Percentiles rank a stretch among this genome's conserved stretches.
Conservation (phyloP, 2,888 invertebrate genomes). For the Glomeris marginata region DNA sequence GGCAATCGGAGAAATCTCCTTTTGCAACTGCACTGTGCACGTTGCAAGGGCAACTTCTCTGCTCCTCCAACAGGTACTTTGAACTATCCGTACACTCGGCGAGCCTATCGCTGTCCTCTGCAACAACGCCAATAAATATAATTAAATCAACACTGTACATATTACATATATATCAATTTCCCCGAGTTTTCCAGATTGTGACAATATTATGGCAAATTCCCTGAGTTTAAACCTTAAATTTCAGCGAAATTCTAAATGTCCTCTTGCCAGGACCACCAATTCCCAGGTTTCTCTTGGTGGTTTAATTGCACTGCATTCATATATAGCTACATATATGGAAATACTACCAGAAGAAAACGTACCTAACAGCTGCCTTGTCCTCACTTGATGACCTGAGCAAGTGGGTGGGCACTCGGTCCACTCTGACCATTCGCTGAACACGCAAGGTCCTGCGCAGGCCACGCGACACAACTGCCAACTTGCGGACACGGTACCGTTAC, state of each 20-base stretch:
- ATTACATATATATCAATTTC: background rate
- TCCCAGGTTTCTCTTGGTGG: too few relatives aligned
- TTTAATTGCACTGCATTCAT: too few relatives aligned
- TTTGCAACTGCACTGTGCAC: conserved; percentile 13
- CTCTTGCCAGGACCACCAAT: too few relatives aligned
- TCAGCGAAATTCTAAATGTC: too few relatives aligned
- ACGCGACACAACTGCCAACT: conserved; percentile 18
- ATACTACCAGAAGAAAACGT: conserved; percentile 7
- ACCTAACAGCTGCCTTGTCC: conserved; percentile 26
- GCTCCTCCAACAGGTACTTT: conserved; percentile 11
- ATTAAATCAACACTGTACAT: too few relatives aligned
- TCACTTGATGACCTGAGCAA: conserved; percentile 24
- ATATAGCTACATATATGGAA: too few relatives aligned
- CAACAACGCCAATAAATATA: background rate
- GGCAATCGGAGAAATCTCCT: conserved; percentile 15
- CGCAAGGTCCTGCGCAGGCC: conserved; percentile 30
- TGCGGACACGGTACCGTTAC: conserved; percentile 7
- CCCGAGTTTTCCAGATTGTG: too few relatives aligned
- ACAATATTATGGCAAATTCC: too few relatives aligned
- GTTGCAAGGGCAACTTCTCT: conserved; percentile 14
- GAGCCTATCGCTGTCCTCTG: conserved; percentile 9
- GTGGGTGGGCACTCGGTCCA: conserved; percentile 34
- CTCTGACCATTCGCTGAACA: conserved; percentile 35
- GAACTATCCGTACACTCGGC: conserved; percentile 10
- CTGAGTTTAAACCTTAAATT: too few relatives aligned